phyloP scores from a whole-genome alignment of 2,797 vertebrate genomes.

The Eremophila alpestris region DNA sequence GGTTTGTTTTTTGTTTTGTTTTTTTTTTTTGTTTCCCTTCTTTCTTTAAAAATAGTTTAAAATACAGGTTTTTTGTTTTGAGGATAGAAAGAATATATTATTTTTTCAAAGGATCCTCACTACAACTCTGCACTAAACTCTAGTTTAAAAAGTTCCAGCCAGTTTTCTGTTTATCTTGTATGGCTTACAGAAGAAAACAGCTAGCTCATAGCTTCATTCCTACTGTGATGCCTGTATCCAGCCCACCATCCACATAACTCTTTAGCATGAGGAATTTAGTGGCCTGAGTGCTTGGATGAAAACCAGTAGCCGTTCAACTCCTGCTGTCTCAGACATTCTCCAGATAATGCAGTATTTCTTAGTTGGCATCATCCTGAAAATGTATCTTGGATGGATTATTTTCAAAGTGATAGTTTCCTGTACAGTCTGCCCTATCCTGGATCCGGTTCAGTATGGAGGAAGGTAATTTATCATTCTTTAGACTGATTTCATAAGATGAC shows the following conservation, averaged over 20 bases:
- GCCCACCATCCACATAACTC: neutral
- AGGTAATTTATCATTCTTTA: conserved; percentile 6
- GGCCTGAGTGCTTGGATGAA: neutral
- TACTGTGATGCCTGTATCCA: neutral
- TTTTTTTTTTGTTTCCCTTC: neutral
- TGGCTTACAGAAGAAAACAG: neutral
- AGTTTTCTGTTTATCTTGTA: neutral
- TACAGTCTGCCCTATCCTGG: neutral
- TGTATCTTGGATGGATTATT: neutral
- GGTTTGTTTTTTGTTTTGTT: too few species aligned
- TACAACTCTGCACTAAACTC: too few species aligned
- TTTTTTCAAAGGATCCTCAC: neutral
- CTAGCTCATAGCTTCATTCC: neutral
- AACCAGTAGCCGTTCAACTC: neutral
- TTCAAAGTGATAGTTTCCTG: neutral
- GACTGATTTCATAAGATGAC: neutral
- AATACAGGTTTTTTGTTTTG: neutral
- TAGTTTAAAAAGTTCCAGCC: neutral
- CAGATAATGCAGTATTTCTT: neutral
- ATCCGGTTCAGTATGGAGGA: neutral
- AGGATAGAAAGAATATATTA: neutral
- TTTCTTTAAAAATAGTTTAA: neutral
- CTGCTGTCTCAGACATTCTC: neutral
- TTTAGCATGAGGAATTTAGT: neutral
- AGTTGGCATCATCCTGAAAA: neutral